These are phyloP conservation scores for Anabas testudineus DNA, from an alignment of 2,797 vertebrate species.

Conservation along the genomic window DNA sequence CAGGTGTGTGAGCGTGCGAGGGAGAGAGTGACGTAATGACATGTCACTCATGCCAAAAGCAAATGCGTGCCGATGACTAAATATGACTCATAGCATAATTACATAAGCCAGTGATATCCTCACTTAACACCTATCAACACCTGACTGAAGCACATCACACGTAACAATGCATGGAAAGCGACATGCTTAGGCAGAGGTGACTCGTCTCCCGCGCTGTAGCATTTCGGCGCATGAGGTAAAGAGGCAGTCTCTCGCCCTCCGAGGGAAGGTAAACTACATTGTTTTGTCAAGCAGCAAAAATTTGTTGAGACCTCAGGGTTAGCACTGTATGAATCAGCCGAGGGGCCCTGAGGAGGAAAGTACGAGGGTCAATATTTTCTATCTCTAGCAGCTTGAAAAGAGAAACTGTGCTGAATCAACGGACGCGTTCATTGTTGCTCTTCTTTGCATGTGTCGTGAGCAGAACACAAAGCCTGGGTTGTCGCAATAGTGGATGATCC, in stretches of 20 bases:
- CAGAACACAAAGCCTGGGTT: not conserved
- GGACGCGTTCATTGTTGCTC: not conserved
- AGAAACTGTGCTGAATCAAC: conserved; percentile 23
- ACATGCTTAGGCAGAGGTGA: conserved; percentile 32
- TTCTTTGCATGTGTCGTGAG: not conserved
- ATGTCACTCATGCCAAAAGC: conserved; percentile 33
- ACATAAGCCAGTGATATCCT: not conserved
- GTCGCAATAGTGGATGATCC: not conserved
- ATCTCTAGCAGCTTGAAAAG: conserved; percentile 31
- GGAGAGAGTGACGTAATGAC: conserved; percentile 20
- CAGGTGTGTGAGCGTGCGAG: conserved; percentile 10
- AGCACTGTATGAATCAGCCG: conserved; percentile 55
- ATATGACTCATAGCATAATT: conserved; percentile 11
- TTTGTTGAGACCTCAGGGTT: conserved; percentile 65
- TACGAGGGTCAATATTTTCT: conserved; percentile 32
- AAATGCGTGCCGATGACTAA: conserved; percentile 18
- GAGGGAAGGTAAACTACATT: conserved; percentile 47
- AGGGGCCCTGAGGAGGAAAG: conserved; percentile 34
- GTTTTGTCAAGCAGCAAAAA: conserved; percentile 72
- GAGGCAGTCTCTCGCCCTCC: conserved; percentile 30
- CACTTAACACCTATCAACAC: not conserved
- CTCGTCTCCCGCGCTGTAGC: conserved; percentile 33
- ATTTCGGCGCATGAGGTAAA: conserved; percentile 47
- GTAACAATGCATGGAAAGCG: conserved; percentile 19
- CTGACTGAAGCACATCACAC: conserved; percentile 7